Evolutionary conservation across 2,888 invertebrate species (phyloP).

Genomic region (Rhyacophila evoluta): DNA sequence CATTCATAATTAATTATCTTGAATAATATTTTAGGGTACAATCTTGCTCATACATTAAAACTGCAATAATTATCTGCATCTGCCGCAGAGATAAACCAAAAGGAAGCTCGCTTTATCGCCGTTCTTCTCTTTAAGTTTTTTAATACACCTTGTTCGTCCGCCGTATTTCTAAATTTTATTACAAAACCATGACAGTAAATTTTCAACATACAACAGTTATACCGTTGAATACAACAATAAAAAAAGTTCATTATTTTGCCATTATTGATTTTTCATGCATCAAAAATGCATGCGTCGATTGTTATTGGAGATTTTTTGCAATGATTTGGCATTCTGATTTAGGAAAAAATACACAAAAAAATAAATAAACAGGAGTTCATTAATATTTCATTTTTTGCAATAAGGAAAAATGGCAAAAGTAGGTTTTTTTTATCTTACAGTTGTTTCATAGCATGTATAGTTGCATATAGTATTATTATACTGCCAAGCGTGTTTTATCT

Average conservation of each 20-base stretch:
- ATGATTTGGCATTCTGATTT: constrained; percentile 3
- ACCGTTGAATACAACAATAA: neutral
- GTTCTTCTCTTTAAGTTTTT: neutral
- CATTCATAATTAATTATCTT: too few relatives aligned
- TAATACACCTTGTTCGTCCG: neutral
- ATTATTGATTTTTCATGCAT: constrained; percentile 1
- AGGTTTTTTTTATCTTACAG: too few relatives aligned
- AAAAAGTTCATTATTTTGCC: constrained; percentile 5
- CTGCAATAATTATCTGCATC: neutral
- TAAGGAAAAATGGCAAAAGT: too few relatives aligned
- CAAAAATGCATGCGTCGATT: constrained; percentile 7
- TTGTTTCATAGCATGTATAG: too few relatives aligned
- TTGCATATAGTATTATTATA: too few relatives aligned
- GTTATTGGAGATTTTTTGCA: neutral
- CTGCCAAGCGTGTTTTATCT: too few relatives aligned
- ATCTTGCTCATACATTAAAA: too few relatives aligned
- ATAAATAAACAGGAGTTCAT: neutral
- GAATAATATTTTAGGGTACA: too few relatives aligned
- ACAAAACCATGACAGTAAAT: constrained; percentile 14
- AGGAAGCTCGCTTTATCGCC: neutral
- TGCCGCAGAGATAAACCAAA: neutral
- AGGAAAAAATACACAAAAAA: neutral
- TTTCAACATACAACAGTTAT: neutral
- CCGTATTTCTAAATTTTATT: constrained; percentile 1
- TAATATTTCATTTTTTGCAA: neutral